phyloP scores from a whole-genome alignment of 2,113 vertebrate genomes.

The Cyanoramphus novaezelandiae region DNA sequence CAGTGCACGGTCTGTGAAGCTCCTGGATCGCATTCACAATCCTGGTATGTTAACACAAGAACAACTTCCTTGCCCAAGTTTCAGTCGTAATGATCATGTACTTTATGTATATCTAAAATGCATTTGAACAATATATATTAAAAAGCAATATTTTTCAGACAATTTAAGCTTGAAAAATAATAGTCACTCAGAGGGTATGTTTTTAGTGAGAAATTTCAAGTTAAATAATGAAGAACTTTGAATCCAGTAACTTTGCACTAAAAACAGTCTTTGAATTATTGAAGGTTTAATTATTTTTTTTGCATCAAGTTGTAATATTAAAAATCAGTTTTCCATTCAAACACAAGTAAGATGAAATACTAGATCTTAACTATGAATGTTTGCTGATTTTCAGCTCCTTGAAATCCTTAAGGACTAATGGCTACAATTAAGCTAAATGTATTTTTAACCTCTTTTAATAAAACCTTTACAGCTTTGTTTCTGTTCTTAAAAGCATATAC shows the following conservation, averaged over 20 bases:
- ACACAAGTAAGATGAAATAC: neutral
- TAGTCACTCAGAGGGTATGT: neutral
- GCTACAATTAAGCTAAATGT: neutral
- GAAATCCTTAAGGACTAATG: neutral
- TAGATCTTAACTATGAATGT: neutral
- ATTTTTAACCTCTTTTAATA: neutral
- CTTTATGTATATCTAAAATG: neutral
- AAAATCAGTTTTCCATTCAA: neutral
- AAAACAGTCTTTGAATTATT: neutral
- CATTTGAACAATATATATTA: fast-evolving
- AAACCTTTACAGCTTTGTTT: neutral
- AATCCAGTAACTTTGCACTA: neutral
- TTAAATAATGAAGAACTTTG: neutral
- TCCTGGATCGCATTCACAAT: conserved; percentile 97
- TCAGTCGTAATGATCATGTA: neutral
- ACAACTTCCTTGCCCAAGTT: neutral
- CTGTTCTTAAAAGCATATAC: neutral
- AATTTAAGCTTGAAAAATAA: neutral
- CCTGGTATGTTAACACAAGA: conserved; percentile 82
- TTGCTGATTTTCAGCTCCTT: conserved; percentile 20
- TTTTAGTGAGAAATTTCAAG: neutral
- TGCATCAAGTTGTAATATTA: neutral
- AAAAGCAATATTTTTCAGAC: neutral
- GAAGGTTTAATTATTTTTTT: neutral
- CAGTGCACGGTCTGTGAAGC: conserved; percentile 96